Percentiles rank a stretch among this genome's conserved stretches.
phyloP scores from a whole-genome alignment of 2,888 invertebrate genomes.

The Epicampocera succincta region DNA sequence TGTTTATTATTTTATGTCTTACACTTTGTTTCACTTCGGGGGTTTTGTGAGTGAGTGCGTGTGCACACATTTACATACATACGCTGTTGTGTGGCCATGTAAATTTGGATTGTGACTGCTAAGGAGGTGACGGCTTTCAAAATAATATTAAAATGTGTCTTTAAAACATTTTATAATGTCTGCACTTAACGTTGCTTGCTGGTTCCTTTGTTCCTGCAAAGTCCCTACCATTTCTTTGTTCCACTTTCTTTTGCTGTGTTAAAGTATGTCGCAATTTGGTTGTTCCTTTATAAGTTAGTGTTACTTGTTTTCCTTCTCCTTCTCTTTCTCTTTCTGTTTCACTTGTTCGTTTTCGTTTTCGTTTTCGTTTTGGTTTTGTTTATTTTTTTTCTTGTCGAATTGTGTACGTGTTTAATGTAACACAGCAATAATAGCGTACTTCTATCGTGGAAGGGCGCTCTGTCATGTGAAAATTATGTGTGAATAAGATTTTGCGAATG shows the following conservation, averaged over 20 bases:
- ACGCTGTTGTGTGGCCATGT: neutral
- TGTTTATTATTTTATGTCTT: no score
- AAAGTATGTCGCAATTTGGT: constrained; percentile 45
- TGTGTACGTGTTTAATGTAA: constrained; percentile 55
- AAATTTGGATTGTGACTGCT: neutral
- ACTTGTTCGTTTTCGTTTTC: no score
- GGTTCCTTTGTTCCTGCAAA: neutral
- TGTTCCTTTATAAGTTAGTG: constrained; percentile 24
- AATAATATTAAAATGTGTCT: constrained; percentile 51
- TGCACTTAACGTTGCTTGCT: constrained; percentile 33
- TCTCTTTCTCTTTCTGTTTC: no score
- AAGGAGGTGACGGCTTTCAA: constrained; percentile 43
- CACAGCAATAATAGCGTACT: constrained; percentile 38
- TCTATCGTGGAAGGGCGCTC: constrained; percentile 21
- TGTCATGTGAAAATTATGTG: constrained; percentile 61
- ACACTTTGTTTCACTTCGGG: no score
- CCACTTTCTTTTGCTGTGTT: neutral
- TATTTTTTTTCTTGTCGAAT: constrained; percentile 1
- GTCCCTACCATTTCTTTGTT: neutral
- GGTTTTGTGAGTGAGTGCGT: neutral
- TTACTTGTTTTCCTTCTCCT: neutral
- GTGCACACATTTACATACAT: neutral
- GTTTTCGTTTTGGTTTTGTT: no score
- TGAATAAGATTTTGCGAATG: constrained; percentile 58
- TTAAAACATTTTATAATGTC: constrained; percentile 41